A percentile compares a stretch with the other conserved stretches of the same genome.
Conservation (phyloP, 2,113 vertebrate species). For the Climacteris rufus region DNA sequence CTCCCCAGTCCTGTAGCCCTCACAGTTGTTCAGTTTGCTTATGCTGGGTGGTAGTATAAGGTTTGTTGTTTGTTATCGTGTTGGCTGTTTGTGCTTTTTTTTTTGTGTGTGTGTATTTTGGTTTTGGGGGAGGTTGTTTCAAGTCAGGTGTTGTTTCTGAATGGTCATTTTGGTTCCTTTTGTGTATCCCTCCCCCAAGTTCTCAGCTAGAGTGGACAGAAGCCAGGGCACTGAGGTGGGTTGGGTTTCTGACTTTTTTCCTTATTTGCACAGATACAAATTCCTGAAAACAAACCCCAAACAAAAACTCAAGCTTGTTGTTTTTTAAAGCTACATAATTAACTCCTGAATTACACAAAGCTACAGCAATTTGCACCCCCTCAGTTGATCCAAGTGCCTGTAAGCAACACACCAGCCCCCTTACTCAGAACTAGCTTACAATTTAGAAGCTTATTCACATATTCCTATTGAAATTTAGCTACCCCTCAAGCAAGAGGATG, state of each 20-base stretch:
- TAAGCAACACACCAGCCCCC: neutral
- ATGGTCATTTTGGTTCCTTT: neutral
- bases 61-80: too few species aligned
- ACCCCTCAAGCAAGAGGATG: neutral
- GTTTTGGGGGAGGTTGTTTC: neutral
- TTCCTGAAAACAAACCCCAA: accelerated
- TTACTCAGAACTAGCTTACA: neutral
- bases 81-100: neutral
- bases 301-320: neutral
- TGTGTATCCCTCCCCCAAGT: accelerated
- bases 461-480: neutral
- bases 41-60: accelerated
- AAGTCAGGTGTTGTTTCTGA: neutral
- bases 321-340: neutral
- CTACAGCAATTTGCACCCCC: neutral
- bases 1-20: neutral
- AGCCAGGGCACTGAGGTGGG: too few species aligned
- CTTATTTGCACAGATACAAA: neutral
- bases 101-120: too few species aligned
- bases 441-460: neutral
- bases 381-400: neutral
- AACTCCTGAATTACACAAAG: neutral
- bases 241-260: neutral
- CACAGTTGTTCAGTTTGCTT: accelerated
- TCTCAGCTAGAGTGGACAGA: neutral